Conservation (phyloP, 2,888 invertebrate genomes). For the Drosophila pseudotalamancana region DNA sequence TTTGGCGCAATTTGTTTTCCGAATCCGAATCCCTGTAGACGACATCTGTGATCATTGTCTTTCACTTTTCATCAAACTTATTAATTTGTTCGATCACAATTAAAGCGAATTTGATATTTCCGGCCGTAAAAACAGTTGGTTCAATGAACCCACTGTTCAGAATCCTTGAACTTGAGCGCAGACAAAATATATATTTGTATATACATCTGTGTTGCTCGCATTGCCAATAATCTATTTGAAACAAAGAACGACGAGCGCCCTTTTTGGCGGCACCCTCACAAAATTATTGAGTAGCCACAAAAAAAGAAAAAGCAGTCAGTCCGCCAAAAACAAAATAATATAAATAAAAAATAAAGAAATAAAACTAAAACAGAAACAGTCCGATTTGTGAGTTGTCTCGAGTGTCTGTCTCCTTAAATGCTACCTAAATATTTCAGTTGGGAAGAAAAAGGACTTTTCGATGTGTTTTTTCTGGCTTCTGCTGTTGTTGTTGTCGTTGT, state of each 20-base stretch:
- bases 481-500: conserved; percentile 10
- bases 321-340: conserved; percentile 3
- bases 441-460: conserved; percentile 65
- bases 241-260: conserved; percentile 65
- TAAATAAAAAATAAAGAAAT: not conserved
- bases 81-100: conserved; percentile 76
- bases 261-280: conserved; percentile 83
- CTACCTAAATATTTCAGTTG: conserved; percentile 76
- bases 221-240: conserved; percentile 80
- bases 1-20: conserved; percentile 40
- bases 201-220: conserved; percentile 25
- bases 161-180: conserved; percentile 80
- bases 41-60: conserved; percentile 73
- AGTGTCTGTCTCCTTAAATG: conserved; percentile 73
- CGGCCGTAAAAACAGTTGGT: conserved; percentile 63
- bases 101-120: conserved; percentile 82
- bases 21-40: conserved; percentile 10
- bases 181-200: conserved; percentile 65
- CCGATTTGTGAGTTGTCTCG: conserved; percentile 64
- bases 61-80: conserved; percentile 75
- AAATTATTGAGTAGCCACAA: conserved; percentile 80
- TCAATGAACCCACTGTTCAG: conserved; percentile 66
- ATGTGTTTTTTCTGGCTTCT: conserved; percentile 26
- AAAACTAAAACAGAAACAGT: conserved; percentile 31
- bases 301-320: conserved; percentile 31